phyloP scores from a whole-genome alignment of 2,888 invertebrate species.

The Blastobasis lacticolella region DNA sequence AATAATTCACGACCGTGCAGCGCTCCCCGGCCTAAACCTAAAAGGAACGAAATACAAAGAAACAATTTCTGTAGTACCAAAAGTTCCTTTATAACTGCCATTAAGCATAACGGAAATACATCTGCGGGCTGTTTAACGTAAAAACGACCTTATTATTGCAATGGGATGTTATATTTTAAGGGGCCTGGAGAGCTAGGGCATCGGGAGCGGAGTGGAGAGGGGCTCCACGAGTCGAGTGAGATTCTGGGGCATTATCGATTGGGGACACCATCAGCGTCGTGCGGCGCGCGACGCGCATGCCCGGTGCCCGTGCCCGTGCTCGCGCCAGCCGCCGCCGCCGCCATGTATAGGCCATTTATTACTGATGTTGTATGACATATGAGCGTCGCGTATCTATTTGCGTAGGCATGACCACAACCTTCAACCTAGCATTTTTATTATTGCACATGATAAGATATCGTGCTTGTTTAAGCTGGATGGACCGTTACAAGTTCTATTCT shows the following conservation, averaged over 20 bases:
- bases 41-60: conserved; percentile 40
- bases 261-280: conserved; percentile 55
- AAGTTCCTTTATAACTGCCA: conserved; percentile 57
- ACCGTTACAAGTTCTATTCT: no score
- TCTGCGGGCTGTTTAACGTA: conserved; percentile 45
- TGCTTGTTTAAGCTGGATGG: no score
- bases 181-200: conserved; percentile 44
- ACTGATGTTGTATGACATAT: no score
- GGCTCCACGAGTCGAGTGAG: conserved; percentile 41
- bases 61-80: conserved; percentile 37
- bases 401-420: no score
- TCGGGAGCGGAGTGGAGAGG: conserved; percentile 53
- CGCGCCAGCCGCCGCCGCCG: conserved; percentile 15
- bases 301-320: conserved; percentile 19
- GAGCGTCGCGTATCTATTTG: no score
- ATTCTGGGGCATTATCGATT: conserved; percentile 68
- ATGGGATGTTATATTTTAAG: conserved; percentile 64
- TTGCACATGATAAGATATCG: no score
- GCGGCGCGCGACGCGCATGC: conserved; percentile 58
- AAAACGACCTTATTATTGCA: conserved; percentile 64
- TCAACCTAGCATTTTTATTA: no score
- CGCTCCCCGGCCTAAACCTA: conserved; percentile 21
- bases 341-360: not conserved
- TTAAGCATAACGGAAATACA: conserved; percentile 53
- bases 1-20: conserved; percentile 15